phyloP scores from a whole-genome alignment of 2,113 vertebrate species.

The Mastomys natalensis region DNA sequence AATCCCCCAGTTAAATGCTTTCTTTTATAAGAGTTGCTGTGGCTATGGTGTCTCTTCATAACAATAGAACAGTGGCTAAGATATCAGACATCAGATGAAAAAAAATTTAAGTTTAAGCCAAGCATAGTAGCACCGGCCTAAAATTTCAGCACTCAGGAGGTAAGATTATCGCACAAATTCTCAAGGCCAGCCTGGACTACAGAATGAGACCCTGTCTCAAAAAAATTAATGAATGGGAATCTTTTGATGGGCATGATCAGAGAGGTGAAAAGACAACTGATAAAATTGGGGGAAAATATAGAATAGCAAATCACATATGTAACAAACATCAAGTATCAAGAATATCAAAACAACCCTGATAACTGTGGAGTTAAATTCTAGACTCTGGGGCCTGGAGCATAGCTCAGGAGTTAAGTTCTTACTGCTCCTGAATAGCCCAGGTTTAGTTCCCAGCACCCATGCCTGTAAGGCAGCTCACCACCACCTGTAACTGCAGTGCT shows the following conservation, averaged over 20 bases:
- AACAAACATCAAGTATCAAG: neutral
- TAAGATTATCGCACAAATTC: no score
- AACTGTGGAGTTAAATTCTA: neutral
- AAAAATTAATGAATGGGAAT: neutral
- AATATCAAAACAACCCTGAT: neutral
- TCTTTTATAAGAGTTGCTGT: no score
- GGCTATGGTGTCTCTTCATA: no score
- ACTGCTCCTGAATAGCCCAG: no score
- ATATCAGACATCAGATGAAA: no score
- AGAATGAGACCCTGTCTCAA: neutral
- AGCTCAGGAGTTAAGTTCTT: no score
- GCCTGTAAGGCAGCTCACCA: neutral
- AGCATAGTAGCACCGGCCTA: no score
- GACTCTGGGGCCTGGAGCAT: neutral
- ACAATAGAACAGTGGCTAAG: no score
- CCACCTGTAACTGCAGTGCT: neutral
- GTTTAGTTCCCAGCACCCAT: neutral
- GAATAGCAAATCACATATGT: neutral
- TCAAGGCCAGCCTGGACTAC: neutral
- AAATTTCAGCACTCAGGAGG: no score
- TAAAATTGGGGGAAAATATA: neutral
- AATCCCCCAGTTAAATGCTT: no score
- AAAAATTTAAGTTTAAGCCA: no score
- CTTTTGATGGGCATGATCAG: neutral
- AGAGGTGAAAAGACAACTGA: neutral